These are phyloP conservation scores for Drosophila repleta DNA, from an alignment of 1,140 invertebrate species.

Conservation along the genomic window DNA sequence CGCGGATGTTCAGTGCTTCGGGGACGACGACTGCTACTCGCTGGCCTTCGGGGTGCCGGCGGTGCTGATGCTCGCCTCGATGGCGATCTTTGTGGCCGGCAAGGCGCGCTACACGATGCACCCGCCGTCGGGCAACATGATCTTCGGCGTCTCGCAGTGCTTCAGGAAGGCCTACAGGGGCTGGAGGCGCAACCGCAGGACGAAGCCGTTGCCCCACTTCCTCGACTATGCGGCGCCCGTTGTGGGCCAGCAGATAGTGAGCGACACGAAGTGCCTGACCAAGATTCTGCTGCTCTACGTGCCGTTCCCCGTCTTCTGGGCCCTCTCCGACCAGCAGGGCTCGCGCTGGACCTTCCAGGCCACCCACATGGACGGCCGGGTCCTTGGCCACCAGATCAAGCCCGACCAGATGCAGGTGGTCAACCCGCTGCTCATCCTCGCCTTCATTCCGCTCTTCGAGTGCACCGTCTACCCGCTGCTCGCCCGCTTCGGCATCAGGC, in stretches of 20 bases:
- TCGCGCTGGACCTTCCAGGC: conserved; percentile 98
- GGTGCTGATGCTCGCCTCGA: conserved; percentile 91
- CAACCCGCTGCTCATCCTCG: conserved; percentile 93
- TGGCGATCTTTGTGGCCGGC: conserved; percentile 93
- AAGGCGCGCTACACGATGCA: conserved; percentile 90
- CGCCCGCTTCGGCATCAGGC: conserved; percentile 82
- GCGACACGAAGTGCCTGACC: conserved; percentile 88
- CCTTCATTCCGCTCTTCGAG: conserved; percentile 95
- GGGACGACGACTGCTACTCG: conserved; percentile 92
- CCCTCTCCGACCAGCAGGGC: conserved; percentile 93
- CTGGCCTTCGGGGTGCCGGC: conserved; percentile 97
- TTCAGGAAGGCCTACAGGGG: conserved; percentile 86
- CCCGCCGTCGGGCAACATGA: conserved; percentile 92
- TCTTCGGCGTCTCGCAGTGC: conserved; percentile 90
- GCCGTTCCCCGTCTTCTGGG: conserved; percentile 92
- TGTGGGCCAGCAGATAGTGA: conserved; percentile 87
- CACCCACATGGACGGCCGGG: conserved; percentile 92
- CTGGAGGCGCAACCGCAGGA: conserved; percentile 85
- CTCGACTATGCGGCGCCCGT: conserved; percentile 92
- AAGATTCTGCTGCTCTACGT: conserved; percentile 90
- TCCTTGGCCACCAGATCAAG: conserved; percentile 88
- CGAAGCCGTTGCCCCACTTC: conserved; percentile 87
- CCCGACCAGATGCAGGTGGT: conserved; percentile 96
- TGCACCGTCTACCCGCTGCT: conserved; percentile 88
- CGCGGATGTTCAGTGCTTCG: conserved; percentile 93